Evolutionary conservation across 2,888 invertebrate genomes (phyloP).

Genomic region (Eilema caniola): DNA sequence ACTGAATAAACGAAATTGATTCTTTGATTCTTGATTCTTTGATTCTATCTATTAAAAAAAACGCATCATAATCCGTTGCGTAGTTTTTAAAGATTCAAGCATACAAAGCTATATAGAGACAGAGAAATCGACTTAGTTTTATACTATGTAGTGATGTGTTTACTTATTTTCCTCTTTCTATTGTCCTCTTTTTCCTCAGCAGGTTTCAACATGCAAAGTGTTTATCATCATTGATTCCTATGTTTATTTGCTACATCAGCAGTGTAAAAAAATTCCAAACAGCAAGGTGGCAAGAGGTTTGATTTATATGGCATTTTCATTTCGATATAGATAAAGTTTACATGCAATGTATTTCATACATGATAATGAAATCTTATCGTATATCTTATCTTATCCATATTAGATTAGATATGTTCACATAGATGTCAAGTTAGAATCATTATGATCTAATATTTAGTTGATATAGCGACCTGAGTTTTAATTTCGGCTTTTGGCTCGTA

Average conservation of each 20-base stretch:
- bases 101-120: too few relatives aligned
- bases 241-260: background rate
- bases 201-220: too few relatives aligned
- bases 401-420: background rate
- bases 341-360: conserved; percentile 2
- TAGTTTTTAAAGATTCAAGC: too few relatives aligned
- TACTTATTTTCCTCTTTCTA: background rate
- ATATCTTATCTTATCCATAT: background rate
- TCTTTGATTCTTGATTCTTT: too few relatives aligned
- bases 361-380: background rate
- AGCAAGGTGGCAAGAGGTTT: background rate
- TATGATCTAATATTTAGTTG: background rate
- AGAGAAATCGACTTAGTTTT: too few relatives aligned
- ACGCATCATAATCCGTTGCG: too few relatives aligned
- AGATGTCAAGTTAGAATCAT: conserved; percentile 4
- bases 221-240: background rate
- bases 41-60: too few relatives aligned
- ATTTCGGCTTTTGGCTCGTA: background rate
- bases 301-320: background rate
- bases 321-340: background rate
- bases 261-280: background rate
- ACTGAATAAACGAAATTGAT: too few relatives aligned
- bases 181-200: background rate
- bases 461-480: conserved; percentile 1
- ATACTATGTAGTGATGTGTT: too few relatives aligned